Evolutionary conservation across 1,140 invertebrate genomes (phyloP).

Genomic region (Myzus persicae): DNA sequence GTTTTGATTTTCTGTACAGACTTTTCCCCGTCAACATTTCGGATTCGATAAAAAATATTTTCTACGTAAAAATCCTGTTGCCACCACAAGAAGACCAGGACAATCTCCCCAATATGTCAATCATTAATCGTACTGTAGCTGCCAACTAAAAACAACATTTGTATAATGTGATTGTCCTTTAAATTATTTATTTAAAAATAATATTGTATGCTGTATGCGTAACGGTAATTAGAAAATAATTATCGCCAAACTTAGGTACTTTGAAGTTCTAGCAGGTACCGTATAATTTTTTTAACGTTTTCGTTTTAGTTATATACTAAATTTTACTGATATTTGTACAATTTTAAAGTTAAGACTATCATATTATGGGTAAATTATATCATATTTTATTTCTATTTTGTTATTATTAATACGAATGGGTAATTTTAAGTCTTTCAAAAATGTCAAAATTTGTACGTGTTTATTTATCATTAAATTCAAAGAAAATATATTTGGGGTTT

Average conservation of each 20-base stretch:
- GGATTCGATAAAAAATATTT: slow-evolving; percentile 51
- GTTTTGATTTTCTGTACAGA: not conserved
- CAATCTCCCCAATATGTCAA: not conserved
- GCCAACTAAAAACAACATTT: not conserved
- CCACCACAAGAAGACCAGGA: slow-evolving; percentile 30
- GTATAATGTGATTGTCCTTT: not conserved
- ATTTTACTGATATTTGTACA: not conserved
- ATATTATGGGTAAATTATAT: not conserved
- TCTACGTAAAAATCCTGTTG: slow-evolving; percentile 34
- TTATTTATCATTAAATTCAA: not conserved
- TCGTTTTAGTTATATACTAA: not conserved
- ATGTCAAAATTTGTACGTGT: not conserved
- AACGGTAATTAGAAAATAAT: not conserved
- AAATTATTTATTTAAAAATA: not conserved
- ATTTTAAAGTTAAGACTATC: not conserved
- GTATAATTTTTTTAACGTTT: not conserved
- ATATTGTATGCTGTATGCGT: not conserved
- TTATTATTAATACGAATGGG: not conserved
- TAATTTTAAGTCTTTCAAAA: not conserved
- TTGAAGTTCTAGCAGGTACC: not conserved
- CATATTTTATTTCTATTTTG: not conserved
- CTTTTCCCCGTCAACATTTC: slow-evolving; percentile 39
- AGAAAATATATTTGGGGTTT: not conserved
- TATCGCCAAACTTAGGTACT: not conserved
- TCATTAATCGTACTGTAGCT: not conserved